Evolutionary conservation across 1,140 invertebrate species (phyloP).

Genomic region (Pomacea maculata): DNA sequence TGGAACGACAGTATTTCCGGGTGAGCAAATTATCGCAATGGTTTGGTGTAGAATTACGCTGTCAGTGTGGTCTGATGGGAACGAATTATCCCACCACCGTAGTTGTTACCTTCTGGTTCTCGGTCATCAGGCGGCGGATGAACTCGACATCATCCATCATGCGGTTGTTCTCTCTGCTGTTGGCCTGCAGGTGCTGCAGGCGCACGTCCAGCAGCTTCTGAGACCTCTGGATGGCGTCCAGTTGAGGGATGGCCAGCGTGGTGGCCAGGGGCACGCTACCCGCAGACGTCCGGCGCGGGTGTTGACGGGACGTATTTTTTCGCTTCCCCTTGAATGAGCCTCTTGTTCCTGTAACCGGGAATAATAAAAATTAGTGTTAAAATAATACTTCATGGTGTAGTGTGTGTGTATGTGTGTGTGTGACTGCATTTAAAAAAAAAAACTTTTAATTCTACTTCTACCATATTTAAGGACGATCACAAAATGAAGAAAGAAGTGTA

Average conservation of each 20-base stretch:
- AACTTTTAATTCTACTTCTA: too few species aligned
- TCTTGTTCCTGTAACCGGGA: constrained; percentile 8
- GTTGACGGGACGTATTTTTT: constrained; percentile 31
- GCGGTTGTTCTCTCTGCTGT: constrained; percentile 58
- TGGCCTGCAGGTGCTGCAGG: constrained; percentile 63
- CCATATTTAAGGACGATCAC: neutral
- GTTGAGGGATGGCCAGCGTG: constrained; percentile 62
- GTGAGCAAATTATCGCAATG: too few species aligned
- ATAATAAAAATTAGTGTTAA: too few species aligned
- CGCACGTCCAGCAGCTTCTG: constrained; percentile 64
- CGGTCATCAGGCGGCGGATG: constrained; percentile 60
- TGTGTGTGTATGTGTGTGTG: too few species aligned
- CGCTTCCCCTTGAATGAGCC: constrained; percentile 28
- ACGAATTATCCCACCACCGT: too few species aligned
- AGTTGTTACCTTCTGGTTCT: constrained; percentile 58
- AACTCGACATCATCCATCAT: constrained; percentile 64
- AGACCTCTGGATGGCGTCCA: constrained; percentile 63
- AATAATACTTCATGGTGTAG: too few species aligned
- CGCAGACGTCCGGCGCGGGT: constrained; percentile 45
- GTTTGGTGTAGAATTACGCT: too few species aligned
- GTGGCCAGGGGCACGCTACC: constrained; percentile 55
- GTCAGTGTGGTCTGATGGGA: too few species aligned
- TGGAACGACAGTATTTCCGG: too few species aligned
- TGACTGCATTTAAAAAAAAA: too few species aligned
- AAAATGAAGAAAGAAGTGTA: constrained; percentile 8